phyloP scores from a whole-genome alignment of 1,140 invertebrate genomes.

The Diabrotica virgifera region DNA sequence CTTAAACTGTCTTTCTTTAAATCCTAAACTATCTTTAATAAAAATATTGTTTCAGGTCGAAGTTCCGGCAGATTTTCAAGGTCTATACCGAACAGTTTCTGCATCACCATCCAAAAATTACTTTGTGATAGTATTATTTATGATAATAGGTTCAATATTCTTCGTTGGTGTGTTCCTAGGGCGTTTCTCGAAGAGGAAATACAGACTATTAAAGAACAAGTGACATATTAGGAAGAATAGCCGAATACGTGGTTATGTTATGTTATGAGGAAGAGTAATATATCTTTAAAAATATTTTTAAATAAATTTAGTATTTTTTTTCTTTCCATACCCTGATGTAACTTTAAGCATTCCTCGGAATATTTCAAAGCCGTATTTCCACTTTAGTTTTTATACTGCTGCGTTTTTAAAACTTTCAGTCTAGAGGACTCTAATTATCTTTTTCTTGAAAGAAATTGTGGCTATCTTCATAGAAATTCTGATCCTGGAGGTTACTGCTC shows the following conservation, averaged over 20 bases:
- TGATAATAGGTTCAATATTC: conserved; percentile 73
- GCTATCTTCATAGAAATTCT: no score
- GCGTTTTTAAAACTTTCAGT: no score
- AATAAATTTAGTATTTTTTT: background rate
- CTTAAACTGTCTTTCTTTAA: no score
- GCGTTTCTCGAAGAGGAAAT: conserved; percentile 63
- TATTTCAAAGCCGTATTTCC: no score
- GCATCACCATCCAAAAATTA: conserved; percentile 75
- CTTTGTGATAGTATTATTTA: conserved; percentile 68
- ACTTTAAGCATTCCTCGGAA: no score
- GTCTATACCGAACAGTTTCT: conserved; percentile 66
- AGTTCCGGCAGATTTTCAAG: conserved; percentile 64
- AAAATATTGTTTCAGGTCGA: conserved; percentile 8
- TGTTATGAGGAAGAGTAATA: background rate
- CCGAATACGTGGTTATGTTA: background rate
- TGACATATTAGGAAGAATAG: conserved; percentile 23
- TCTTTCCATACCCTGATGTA: no score
- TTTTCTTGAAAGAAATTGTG: no score
- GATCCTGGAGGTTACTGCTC: no score
- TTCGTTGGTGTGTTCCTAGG: conserved; percentile 80
- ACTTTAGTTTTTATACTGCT: no score
- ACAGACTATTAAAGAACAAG: conserved; percentile 44
- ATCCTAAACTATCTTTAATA: no score
- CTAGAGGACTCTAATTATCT: no score
- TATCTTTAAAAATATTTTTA: background rate